A percentile compares a stretch with the other conserved stretches of the same genome.
phyloP scores from a whole-genome alignment of 2,888 invertebrate species.

The Sussaba pulchella region DNA sequence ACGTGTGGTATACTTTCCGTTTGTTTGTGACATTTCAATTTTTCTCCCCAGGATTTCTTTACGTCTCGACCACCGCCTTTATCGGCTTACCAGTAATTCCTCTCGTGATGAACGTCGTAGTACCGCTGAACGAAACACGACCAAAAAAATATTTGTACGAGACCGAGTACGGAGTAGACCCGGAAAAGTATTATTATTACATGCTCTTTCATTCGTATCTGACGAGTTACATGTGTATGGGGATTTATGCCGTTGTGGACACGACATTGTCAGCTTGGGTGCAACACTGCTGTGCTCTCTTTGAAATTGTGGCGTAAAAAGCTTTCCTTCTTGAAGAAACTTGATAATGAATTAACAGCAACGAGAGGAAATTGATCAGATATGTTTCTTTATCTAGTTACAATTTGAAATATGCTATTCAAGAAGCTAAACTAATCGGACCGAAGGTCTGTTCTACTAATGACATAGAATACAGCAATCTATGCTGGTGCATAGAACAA shows the following conservation, averaged over 20 bases:
- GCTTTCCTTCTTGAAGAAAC: not conserved
- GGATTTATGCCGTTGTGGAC: constrained; percentile 58
- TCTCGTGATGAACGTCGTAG: constrained; percentile 58
- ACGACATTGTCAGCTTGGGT: constrained; percentile 52
- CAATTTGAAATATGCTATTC: constrained; percentile 7
- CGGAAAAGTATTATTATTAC: constrained; percentile 63
- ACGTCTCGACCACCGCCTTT: constrained; percentile 19
- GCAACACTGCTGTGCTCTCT: constrained; percentile 66
- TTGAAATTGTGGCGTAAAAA: constrained; percentile 63
- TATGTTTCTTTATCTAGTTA: constrained; percentile 14
- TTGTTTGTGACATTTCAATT: not conserved
- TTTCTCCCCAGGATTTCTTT: constrained; percentile 25
- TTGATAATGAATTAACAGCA: not conserved
- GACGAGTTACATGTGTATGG: constrained; percentile 37
- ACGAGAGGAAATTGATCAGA: no score
- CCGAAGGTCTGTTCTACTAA: not conserved
- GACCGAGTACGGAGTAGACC: constrained; percentile 67
- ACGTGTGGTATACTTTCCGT: no score
- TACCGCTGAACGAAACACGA: constrained; percentile 66
- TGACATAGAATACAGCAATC: constrained; percentile 7
- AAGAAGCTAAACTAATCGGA: not conserved
- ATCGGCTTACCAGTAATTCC: constrained; percentile 53
- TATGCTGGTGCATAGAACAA: constrained; percentile 39
- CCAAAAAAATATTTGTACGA: constrained; percentile 55
- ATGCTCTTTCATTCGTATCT: constrained; percentile 61